A percentile compares a stretch with the other conserved stretches of the same genome.
Conservation (phyloP, 2,888 invertebrate species). For the Euproctis similis region DNA sequence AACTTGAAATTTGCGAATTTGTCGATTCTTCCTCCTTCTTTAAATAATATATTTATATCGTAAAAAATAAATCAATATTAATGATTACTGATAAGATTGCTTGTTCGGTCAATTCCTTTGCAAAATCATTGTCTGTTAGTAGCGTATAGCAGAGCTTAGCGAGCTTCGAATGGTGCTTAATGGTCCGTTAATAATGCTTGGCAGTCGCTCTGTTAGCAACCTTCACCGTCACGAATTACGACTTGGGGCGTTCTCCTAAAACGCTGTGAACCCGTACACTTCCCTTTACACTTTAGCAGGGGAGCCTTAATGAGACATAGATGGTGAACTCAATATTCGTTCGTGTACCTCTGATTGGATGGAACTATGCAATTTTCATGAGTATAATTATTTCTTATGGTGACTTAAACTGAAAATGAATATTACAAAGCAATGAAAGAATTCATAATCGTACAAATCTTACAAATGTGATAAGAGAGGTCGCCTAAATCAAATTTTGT, state of each 20-base stretch:
- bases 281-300: conserved; percentile 27
- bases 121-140: too few species aligned
- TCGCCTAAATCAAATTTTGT: conserved; percentile 11
- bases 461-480: conserved; percentile 8
- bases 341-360: conserved; percentile 38
- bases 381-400: conserved; percentile 20
- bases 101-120: too few species aligned
- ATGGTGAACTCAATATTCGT: conserved; percentile 24
- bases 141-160: conserved; percentile 34
- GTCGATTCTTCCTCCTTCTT: too few species aligned
- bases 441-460: conserved; percentile 4
- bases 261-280: conserved; percentile 49
- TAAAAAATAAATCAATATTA: too few species aligned
- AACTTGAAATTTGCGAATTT: too few species aligned
- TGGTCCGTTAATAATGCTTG: conserved; percentile 64
- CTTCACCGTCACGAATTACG: conserved; percentile 54
- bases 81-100: too few species aligned
- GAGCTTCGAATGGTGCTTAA: conserved; percentile 57
- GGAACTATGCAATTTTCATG: conserved; percentile 18
- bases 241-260: conserved; percentile 50
- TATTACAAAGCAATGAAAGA: neutral
- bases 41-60: too few species aligned
- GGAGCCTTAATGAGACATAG: conserved; percentile 44
- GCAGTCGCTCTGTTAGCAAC: conserved; percentile 56
- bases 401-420: conserved; percentile 12